phyloP scores from a whole-genome alignment of 2,113 vertebrate genomes.

The Upupa epops region DNA sequence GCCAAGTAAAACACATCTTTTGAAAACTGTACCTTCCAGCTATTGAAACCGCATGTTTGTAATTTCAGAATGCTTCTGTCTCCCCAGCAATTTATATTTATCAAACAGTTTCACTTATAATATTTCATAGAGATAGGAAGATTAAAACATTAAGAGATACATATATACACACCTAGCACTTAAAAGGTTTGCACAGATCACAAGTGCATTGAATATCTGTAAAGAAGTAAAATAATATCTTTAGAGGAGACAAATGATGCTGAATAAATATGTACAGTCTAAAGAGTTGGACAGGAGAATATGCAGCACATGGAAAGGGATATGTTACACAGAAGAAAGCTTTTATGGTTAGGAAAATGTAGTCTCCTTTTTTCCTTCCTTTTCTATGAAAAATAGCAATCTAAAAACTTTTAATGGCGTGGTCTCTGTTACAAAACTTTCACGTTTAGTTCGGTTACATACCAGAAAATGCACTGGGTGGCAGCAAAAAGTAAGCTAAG shows the following conservation, averaged over 20 bases:
- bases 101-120: not conserved
- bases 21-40: not conserved
- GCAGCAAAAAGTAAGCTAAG: conserved; percentile 73
- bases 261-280: not conserved
- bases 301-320: not conserved
- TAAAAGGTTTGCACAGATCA: not conserved
- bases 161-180: not conserved
- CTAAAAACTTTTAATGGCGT: not conserved
- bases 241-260: not conserved
- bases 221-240: not conserved
- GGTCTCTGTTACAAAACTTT: not conserved
- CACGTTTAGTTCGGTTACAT: not conserved
- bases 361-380: not conserved
- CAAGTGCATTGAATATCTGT: not conserved
- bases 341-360: not conserved
- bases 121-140: not conserved
- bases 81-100: not conserved
- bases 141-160: not conserved
- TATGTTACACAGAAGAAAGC: not conserved
- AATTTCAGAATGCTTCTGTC: not conserved
- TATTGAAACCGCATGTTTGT: not conserved
- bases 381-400: not conserved
- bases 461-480: conserved; percentile 65
- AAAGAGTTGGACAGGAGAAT: not conserved
- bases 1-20: not conserved